A percentile compares a stretch with the other conserved stretches of the same genome.
Evolutionary conservation across 2,888 invertebrate species (phyloP).

Genomic region (Tupiocoris notatus): DNA sequence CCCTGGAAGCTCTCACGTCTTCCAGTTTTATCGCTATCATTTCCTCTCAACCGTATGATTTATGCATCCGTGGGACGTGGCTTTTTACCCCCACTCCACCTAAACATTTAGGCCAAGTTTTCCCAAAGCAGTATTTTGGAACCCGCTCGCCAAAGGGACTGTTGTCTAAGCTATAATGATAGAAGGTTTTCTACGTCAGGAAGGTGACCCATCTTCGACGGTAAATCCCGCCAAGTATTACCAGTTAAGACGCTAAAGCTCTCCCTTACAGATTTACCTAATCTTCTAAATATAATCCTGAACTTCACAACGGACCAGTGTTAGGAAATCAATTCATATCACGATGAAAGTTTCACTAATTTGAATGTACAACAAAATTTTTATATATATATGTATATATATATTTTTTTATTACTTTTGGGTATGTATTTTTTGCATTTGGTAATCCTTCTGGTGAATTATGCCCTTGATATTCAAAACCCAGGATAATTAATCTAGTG

Average conservation of each 20-base stretch:
- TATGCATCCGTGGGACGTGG: not conserved
- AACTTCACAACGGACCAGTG: too few relatives aligned
- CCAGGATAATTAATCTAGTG: too few relatives aligned
- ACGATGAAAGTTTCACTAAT: too few relatives aligned
- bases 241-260: not conserved
- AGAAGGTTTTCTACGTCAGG: not conserved
- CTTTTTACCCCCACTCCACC: not conserved
- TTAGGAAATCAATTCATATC: too few relatives aligned
- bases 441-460: too few relatives aligned
- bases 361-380: too few relatives aligned
- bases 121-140: not conserved
- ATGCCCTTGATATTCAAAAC: too few relatives aligned
- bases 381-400: too few relatives aligned
- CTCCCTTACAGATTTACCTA: not conserved
- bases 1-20: not conserved
- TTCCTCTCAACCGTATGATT: not conserved
- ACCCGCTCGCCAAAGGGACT: not conserved
- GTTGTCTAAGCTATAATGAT: not conserved
- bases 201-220: not conserved
- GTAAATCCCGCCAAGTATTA: not conserved
- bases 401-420: too few relatives aligned
- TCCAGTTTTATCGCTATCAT: not conserved
- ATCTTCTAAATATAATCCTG: not conserved
- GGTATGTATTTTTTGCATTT: too few relatives aligned
- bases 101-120: not conserved